A percentile compares a stretch with the other conserved stretches of the same genome.
Evolutionary conservation across 2,888 invertebrate genomes (phyloP).

Genomic region (Ferdinandea cuprea): DNA sequence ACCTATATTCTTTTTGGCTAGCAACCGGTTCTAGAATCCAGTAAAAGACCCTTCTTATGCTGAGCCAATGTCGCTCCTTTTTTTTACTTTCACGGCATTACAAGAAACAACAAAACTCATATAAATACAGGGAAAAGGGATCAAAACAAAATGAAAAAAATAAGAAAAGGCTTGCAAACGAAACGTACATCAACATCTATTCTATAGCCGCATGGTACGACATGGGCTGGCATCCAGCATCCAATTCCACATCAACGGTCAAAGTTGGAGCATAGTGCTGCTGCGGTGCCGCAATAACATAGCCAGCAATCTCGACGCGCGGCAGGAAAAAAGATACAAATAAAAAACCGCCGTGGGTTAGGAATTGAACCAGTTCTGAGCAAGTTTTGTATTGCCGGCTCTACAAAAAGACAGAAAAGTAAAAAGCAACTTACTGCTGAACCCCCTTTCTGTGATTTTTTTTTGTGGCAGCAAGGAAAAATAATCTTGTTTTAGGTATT

Average conservation of each 20-base stretch:
- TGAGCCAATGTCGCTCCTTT: constrained; percentile 51
- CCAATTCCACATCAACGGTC: constrained; percentile 40
- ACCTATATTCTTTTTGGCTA: constrained; percentile 61
- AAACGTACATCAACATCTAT: constrained; percentile 12
- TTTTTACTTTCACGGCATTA: constrained; percentile 35
- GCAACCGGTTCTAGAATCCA: constrained; percentile 60
- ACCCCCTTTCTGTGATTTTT: constrained; percentile 30
- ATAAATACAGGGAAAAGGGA: constrained; percentile 57
- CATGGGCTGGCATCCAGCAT: too few species aligned
- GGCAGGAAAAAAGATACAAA: constrained; percentile 30
- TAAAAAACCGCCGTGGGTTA: constrained; percentile 41
- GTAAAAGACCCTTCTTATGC: constrained; percentile 64
- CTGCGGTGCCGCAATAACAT: constrained; percentile 34
- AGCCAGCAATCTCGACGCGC: constrained; percentile 46
- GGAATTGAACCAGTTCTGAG: constrained; percentile 69
- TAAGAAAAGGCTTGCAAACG: constrained; percentile 35
- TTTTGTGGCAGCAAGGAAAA: constrained; percentile 21
- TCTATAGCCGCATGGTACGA: not conserved
- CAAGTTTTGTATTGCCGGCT: constrained; percentile 55
- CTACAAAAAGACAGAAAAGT: constrained; percentile 20
- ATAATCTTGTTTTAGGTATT: not conserved
- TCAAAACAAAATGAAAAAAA: constrained; percentile 59
- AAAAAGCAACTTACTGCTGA: constrained; percentile 11
- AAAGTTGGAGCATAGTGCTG: constrained; percentile 56
- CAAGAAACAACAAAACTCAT: constrained; percentile 30